Conservation (phyloP, 2,113 vertebrate genomes). For the Crotalus viridis region DNA sequence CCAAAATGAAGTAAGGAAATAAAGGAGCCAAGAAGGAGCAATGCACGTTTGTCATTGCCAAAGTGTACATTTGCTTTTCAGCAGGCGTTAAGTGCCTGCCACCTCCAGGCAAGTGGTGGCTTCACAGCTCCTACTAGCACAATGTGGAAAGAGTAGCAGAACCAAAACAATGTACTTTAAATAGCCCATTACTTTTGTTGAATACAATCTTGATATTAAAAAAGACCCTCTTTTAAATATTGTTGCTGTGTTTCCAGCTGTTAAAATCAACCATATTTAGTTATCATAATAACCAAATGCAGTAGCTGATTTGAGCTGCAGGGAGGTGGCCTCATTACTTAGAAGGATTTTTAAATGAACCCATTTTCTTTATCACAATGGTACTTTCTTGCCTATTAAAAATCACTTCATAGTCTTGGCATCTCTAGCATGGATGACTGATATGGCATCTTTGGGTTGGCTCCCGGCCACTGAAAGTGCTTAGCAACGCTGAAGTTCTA, state of each 20-base stretch:
- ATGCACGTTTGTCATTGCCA: background rate
- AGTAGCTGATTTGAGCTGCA: slow-evolving; percentile 70
- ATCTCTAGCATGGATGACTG: slow-evolving; percentile 37
- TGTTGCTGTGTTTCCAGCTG: slow-evolving; percentile 75
- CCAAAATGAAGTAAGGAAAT: background rate
- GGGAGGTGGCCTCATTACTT: slow-evolving; percentile 67
- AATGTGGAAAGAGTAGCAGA: background rate
- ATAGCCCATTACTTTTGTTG: slow-evolving; percentile 67
- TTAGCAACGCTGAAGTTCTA: background rate
- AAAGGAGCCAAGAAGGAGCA: background rate
- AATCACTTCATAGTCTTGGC: slow-evolving; percentile 54
- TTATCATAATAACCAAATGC: slow-evolving; percentile 72
- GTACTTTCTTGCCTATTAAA: slow-evolving; percentile 50
- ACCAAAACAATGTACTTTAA: slow-evolving; percentile 55
- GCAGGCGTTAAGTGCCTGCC: slow-evolving; percentile 34
- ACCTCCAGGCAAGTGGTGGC: slow-evolving; percentile 3
- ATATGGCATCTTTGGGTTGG: slow-evolving; percentile 26
- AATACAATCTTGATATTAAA: slow-evolving; percentile 67
- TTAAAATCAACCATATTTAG: slow-evolving; percentile 72
- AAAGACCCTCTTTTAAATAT: slow-evolving; percentile 65
- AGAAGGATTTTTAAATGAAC: slow-evolving; percentile 57
- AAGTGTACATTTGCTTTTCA: background rate
- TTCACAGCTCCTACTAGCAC: slow-evolving; percentile 29
- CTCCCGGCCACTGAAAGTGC: background rate
- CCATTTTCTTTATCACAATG: slow-evolving; percentile 59